Conservation (phyloP, 2,113 vertebrate species). For the Columbina picui region DNA sequence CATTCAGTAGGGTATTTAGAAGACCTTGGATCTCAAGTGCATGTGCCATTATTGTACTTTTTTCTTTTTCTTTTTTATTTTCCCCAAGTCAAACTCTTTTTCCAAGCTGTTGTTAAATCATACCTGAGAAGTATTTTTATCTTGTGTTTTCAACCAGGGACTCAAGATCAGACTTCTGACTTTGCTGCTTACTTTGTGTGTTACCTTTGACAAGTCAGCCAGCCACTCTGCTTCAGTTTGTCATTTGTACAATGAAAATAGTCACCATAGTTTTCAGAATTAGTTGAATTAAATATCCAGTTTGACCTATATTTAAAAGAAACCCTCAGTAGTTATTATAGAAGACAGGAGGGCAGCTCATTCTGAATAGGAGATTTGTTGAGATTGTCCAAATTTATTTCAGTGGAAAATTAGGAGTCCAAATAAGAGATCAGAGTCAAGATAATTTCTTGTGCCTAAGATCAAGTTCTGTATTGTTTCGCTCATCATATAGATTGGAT, state of each 20-base stretch:
- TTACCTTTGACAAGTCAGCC: not conserved
- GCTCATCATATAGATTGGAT: not conserved
- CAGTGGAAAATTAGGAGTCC: not conserved
- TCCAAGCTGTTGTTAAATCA: not conserved
- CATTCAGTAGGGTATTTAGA: slow-evolving; percentile 11
- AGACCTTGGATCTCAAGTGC: not conserved
- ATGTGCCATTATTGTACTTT: not conserved
- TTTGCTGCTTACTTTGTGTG: not conserved
- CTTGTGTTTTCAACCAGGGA: not conserved
- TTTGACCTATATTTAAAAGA: not conserved
- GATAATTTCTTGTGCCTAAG: not conserved
- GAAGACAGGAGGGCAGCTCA: not conserved
- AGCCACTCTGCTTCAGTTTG: not conserved
- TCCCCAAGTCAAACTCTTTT: not conserved
- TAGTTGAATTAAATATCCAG: not conserved
- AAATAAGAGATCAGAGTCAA: not conserved
- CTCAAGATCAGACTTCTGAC: not conserved
- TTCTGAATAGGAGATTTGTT: not conserved
- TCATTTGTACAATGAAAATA: not conserved
- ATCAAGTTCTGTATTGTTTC: not conserved
- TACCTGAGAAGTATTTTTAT: not conserved
- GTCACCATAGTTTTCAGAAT: not conserved
- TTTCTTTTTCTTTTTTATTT: not conserved
- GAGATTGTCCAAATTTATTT: not conserved
- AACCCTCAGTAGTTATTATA: not conserved